phyloP scores from a whole-genome alignment of 2,113 vertebrate species.

The Archilochus colubris region DNA sequence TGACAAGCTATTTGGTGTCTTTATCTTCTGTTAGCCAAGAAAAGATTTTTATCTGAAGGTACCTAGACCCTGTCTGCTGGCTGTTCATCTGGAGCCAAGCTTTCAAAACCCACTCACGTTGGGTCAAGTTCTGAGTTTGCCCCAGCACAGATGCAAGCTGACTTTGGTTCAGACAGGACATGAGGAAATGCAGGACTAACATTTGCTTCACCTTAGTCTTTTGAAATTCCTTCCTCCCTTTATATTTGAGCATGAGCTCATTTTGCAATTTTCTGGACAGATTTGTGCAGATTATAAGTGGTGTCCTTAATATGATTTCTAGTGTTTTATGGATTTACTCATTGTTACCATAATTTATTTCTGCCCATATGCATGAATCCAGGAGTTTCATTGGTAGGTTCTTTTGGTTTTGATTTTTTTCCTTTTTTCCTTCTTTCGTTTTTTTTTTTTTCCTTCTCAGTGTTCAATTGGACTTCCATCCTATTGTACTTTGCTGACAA shows the following conservation, averaged over 20 bases:
- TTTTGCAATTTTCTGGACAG: constrained; percentile 38
- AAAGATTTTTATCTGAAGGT: neutral
- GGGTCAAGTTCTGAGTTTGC: neutral
- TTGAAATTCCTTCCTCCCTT: neutral
- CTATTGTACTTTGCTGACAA: neutral
- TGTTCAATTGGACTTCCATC: neutral
- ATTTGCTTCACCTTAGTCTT: constrained; percentile 21
- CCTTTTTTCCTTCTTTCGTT: neutral
- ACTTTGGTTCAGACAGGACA: neutral
- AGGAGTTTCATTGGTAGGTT: neutral
- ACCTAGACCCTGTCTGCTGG: neutral
- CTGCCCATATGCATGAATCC: neutral
- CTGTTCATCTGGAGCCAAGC: neutral
- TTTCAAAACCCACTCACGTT: constrained; percentile 2
- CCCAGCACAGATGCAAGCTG: neutral
- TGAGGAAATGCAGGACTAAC: neutral
- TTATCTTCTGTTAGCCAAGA: neutral
- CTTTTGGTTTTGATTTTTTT: neutral
- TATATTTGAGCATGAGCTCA: neutral
- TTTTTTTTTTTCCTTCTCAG: neutral
- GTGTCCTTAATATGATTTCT: neutral
- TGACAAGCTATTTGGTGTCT: neutral
- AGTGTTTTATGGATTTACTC: neutral
- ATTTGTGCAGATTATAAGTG: constrained; percentile 7
- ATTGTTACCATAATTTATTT: neutral